These are phyloP conservation scores for Osmerus eperlanus DNA, from an alignment of 2,113 vertebrate species.

Conservation along the genomic window DNA sequence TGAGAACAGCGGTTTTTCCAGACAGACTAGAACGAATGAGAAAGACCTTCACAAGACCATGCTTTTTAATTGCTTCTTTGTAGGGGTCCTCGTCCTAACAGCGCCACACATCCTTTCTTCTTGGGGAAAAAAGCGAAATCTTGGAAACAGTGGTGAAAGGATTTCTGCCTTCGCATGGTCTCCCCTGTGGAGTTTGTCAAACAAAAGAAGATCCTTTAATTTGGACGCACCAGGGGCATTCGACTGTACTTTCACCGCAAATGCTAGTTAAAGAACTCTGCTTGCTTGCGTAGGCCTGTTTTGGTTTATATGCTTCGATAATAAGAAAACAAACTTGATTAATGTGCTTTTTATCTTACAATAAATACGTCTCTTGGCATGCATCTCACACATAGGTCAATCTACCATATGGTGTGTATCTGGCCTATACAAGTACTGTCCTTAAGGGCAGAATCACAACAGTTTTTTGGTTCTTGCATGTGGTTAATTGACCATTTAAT, in stretches of 20 bases:
- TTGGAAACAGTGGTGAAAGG: constrained; percentile 62
- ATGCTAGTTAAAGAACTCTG: constrained; percentile 49
- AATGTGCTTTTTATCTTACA: constrained; percentile 24
- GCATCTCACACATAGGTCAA: not conserved
- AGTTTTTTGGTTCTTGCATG: no score
- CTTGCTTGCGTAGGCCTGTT: constrained; percentile 31
- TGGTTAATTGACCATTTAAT: no score
- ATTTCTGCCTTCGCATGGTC: constrained; percentile 66
- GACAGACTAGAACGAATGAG: constrained; percentile 29
- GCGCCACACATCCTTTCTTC: constrained; percentile 60
- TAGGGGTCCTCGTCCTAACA: constrained; percentile 70
- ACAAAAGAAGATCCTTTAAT: constrained; percentile 73
- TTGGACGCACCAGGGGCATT: constrained; percentile 65
- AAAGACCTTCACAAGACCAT: constrained; percentile 71
- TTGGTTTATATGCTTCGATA: constrained; percentile 40
- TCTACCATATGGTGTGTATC: not conserved
- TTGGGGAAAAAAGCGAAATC: constrained; percentile 46
- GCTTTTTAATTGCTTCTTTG: constrained; percentile 77
- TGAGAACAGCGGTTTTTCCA: constrained; percentile 40
- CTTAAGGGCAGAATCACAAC: no score
- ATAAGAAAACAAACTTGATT: constrained; percentile 43
- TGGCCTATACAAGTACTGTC: no score
- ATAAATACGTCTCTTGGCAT: constrained; percentile 15
- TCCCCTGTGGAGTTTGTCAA: constrained; percentile 71
- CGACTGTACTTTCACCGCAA: constrained; percentile 47